Conservation (phyloP, 2,797 vertebrate genomes). For the Urosaurus nigricauda region DNA sequence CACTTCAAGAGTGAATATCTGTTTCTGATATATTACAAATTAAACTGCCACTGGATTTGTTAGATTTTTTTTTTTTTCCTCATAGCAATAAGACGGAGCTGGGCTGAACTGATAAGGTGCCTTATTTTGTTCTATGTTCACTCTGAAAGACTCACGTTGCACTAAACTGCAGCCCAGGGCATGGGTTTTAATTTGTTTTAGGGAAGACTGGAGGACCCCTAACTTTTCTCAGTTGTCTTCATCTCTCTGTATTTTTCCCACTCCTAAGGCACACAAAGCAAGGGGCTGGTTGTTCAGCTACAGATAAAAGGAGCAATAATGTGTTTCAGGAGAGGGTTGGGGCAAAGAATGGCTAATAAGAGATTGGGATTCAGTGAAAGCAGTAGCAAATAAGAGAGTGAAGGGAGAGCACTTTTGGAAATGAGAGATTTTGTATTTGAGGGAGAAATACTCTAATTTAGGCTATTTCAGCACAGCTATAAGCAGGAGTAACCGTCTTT, state of each 20-base stretch:
- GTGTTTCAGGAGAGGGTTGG: not conserved
- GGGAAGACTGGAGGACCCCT: not conserved
- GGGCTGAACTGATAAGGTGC: constrained; percentile 38
- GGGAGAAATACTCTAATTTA: constrained; percentile 11
- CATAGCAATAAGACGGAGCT: constrained; percentile 31
- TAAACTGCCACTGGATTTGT: constrained; percentile 40
- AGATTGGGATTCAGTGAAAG: not conserved
- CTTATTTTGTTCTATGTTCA: constrained; percentile 27
- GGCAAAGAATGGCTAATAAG: not conserved
- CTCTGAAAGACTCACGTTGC: not conserved
- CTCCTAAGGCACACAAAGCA: not conserved
- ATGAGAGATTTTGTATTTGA: not conserved
- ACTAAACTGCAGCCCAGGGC: constrained; percentile 14
- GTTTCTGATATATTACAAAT: constrained; percentile 40
- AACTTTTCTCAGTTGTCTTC: not conserved
- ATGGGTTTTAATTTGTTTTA: constrained; percentile 11
- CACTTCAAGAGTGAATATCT: constrained; percentile 24
- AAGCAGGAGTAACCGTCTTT: not conserved
- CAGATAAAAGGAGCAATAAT: not conserved
- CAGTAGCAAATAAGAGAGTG: not conserved
- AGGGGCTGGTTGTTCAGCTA: not conserved
- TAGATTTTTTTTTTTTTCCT: constrained; percentile 34
- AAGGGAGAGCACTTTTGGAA: not conserved
- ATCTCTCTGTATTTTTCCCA: not conserved
- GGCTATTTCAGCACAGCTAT: not conserved